Evolutionary conservation across 1,140 invertebrate species (phyloP), one percentile per base, ranked within the genome.

Genomic region (Andricus grossulariae): DNA sequence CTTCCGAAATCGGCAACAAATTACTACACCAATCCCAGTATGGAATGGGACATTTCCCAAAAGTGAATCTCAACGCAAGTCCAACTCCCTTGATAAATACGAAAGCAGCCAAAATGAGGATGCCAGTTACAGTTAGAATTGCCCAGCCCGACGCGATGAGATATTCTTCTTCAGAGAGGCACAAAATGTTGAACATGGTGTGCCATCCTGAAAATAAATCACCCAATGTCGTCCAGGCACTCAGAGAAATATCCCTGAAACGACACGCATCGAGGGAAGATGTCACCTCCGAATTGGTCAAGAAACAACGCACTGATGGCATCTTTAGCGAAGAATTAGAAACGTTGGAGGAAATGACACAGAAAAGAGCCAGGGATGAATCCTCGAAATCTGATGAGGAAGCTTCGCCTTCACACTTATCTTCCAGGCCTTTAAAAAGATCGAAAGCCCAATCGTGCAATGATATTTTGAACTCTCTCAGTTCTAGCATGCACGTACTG

Each of bases 391-490:
- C 89, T 0, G 90, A 91, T 0, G 88, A 90, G 2, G 90, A 92
- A 3, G 52, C 79, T 8, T 88, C 87, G 2, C 79, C 85, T 3
- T 86, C 88, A 55, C 85, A 74, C 32, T 86, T 84, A 80, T 74
- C 73, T 50, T 19, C 78, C n/a, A 88, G 91, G 74, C 89, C 90
- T 49, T 77, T 84, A 15, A 92, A 92, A 76, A 80, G 89, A 71
- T 85, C 89, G 4, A 92, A 91, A 78, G 86, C 86, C 19, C 89
- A 86, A 11, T 91, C 90, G n/a, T 91, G 89, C 77, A 89, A 90
- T 52, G 91, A 91, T 76, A 88, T 92, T 32, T 77, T 91, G 32
- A 90, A 89, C 50, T 92, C 90, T 0, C 80, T 92, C 45, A 91
- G 88, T 79, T 92, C 90, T 6, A 92, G 90, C 54, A 84, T 84